These are phyloP conservation scores for Taenioides sp. DNA, from an alignment of 2,797 vertebrate genomes.

Conservation along the genomic window DNA sequence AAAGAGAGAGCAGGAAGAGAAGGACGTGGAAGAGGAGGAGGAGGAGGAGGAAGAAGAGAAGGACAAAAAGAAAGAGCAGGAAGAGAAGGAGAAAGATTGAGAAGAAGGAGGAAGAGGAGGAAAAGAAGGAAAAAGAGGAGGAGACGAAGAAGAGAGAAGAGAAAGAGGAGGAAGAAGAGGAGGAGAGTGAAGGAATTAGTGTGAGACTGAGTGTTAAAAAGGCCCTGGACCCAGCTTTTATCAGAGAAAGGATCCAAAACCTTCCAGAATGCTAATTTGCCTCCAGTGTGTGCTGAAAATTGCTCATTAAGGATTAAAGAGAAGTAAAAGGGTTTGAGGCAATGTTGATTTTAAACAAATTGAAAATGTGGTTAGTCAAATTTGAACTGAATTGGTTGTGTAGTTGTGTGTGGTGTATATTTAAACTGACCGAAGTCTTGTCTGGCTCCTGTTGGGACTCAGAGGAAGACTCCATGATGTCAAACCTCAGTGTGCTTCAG, in stretches of 20 bases:
- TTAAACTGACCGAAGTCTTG: conserved; percentile 76
- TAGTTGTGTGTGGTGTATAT: background rate
- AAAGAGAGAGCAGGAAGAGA: no score
- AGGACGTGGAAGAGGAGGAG: background rate
- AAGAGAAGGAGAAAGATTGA: no score
- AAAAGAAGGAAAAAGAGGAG: background rate
- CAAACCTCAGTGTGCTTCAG: conserved; percentile 56
- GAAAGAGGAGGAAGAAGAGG: background rate
- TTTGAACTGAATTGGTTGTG: background rate
- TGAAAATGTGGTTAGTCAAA: background rate
- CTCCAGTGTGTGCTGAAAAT: conserved; percentile 30
- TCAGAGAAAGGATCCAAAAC: no score
- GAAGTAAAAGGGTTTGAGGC: conserved; percentile 36
- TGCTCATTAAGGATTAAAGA: conserved; percentile 34
- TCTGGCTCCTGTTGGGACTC: conserved; percentile 79
- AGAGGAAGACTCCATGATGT: conserved; percentile 78
- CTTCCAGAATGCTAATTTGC: conserved; percentile 48
- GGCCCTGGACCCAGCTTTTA: no score
- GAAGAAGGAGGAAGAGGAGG: background rate
- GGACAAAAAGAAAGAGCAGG: no score
- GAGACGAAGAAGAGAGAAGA: background rate
- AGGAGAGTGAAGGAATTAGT: conserved; percentile 28
- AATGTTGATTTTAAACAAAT: conserved; percentile 5
- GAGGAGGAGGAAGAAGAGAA: background rate
- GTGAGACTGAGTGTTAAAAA: conserved; percentile 5